Base-by-base conservation (phyloP, 2,113 vertebrate genomes). In the Aldabrachelys gigantea region DNA sequence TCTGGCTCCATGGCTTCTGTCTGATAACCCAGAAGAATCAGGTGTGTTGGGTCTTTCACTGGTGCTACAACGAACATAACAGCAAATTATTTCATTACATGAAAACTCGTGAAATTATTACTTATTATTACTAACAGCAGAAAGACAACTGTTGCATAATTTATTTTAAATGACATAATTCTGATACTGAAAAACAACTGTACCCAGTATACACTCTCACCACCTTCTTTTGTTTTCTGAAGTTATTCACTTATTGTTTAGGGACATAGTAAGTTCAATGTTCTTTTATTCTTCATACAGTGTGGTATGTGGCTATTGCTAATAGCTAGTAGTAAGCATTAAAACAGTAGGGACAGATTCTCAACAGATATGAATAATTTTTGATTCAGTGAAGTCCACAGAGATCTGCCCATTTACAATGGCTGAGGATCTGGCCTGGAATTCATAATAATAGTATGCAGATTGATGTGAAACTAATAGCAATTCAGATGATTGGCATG, bases 1-100 rank as follows among this genome's bases (percentile, higher is more conserved):
- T 78, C 84, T 87, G 53, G 82, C 89, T 96, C 41, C 81, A 31
- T 56, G 62, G 6, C 49, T 92, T 92, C 54, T 85, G 65, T n/a
- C 85, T 79, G 49, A 44, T 5, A 10, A 29, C 62, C 38, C 54
- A 85, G 85, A 52, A 47, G 5, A 78, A 80, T 24, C 86, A 41
- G 75, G 1, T 3, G 25, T 21, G 10, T 27, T 85, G 31, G 4
- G 53, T 89, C 31, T 91, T 59, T 2, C 3, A 10, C 56, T 81
- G 41, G 8, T 0, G 1, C 89, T 75, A 76, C 80, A 87, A 62
- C 35, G 54, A 84, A 84, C 1, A 0, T 54, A 62, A 49, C 3
- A 10, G 19, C 14, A 80, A 57, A 56, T 75, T 52, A 35, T 41
- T 16, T n/a, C 6, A 47, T 69, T 38, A 52, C 16, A 31, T 24